Percentiles rank a stretch among this genome's conserved stretches.
Conservation (phyloP, 2,888 invertebrate species). For the Herminia tarsipennalis region DNA sequence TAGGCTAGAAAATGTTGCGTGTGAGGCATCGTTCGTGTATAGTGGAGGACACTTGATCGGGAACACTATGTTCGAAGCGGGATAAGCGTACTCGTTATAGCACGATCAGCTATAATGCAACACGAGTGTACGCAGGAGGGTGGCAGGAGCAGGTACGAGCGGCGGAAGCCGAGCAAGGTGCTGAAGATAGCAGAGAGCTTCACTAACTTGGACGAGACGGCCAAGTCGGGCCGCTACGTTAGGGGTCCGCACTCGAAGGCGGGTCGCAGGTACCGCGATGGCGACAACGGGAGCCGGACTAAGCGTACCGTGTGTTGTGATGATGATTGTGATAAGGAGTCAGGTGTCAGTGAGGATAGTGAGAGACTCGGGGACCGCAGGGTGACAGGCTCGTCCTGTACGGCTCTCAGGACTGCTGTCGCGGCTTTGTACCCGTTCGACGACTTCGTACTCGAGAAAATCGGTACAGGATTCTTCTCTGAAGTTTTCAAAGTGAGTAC, state of each 20-base stretch:
- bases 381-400: constrained; percentile 89
- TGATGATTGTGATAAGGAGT: constrained; percentile 82
- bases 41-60: constrained; percentile 67
- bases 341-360: constrained; percentile 79
- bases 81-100: constrained; percentile 61
- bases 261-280: constrained; percentile 67
- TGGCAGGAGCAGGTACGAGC: constrained; percentile 75
- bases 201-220: constrained; percentile 81
- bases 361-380: constrained; percentile 77
- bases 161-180: constrained; percentile 81
- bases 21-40: constrained; percentile 59
- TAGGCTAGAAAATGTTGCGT: constrained; percentile 59
- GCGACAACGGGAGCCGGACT: constrained; percentile 62
- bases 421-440: constrained; percentile 96
- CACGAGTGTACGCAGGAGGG: constrained; percentile 71
- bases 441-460: constrained; percentile 96
- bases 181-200: constrained; percentile 84
- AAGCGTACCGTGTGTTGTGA: constrained; percentile 76
- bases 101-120: constrained; percentile 81
- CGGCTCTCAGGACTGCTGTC: constrained; percentile 96
- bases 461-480: constrained; percentile 98
- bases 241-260: constrained; percentile 76
- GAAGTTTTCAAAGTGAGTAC: constrained; percentile 97
- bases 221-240: constrained; percentile 77
- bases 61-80: constrained; percentile 78